Conservation (phyloP, 1,140 invertebrate species). For the Ooceraea biroi region DNA sequence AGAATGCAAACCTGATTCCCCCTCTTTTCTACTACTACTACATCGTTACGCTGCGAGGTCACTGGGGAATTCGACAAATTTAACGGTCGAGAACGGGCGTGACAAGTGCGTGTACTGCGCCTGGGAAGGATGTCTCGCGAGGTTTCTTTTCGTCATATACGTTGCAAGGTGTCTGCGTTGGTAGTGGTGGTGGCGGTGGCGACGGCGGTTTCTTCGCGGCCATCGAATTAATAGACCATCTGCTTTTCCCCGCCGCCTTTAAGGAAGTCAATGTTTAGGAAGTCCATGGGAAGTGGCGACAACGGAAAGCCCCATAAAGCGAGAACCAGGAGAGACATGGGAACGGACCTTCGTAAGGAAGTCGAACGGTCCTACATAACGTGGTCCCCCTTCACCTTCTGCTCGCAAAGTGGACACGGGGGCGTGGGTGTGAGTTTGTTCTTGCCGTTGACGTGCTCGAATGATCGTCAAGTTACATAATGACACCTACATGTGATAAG, state of each 20-base stretch:
- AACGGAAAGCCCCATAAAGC: slow-evolving; percentile 85
- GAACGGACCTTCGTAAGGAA: slow-evolving; percentile 81
- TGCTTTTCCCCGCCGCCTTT: slow-evolving; percentile 78
- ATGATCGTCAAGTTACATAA: slow-evolving; percentile 19
- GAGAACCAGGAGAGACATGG: slow-evolving; percentile 80
- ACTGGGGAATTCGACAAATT: slow-evolving; percentile 68
- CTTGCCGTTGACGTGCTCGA: slow-evolving; percentile 24
- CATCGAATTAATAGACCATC: slow-evolving; percentile 85
- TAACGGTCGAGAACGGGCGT: slow-evolving; percentile 68
- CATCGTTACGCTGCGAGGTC: slow-evolving; percentile 25
- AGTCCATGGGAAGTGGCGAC: slow-evolving; percentile 86
- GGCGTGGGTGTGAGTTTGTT: slow-evolving; percentile 62
- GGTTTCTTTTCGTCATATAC: slow-evolving; percentile 38
- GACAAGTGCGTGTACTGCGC: slow-evolving; percentile 65
- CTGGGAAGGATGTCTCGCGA: slow-evolving; percentile 66
- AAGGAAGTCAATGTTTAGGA: slow-evolving; percentile 87
- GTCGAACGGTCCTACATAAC: slow-evolving; percentile 67
- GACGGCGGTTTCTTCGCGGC: slow-evolving; percentile 74
- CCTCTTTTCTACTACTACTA: background rate
- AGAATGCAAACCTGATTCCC: background rate
- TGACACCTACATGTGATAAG: slow-evolving; percentile 1
- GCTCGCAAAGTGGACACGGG: slow-evolving; percentile 42
- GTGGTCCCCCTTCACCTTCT: slow-evolving; percentile 65
- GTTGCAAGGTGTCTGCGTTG: slow-evolving; percentile 53
- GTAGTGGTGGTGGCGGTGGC: slow-evolving; percentile 50